Conservation (phyloP, 1,140 invertebrate genomes). For the Acarapis woodi region DNA sequence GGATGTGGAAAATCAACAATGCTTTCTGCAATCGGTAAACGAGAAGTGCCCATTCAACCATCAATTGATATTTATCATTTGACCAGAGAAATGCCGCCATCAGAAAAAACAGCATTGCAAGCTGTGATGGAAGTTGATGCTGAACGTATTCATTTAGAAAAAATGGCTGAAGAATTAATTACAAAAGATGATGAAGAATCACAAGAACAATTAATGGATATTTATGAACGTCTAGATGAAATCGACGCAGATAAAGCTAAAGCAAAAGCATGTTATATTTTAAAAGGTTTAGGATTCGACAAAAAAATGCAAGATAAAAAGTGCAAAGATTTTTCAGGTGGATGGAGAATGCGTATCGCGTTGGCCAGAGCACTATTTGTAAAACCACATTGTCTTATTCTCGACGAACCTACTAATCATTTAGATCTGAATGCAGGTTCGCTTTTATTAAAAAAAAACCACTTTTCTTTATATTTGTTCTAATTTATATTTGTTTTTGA, state of each 20-base stretch:
- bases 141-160: slow-evolving; percentile 65
- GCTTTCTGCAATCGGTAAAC: slow-evolving; percentile 57
- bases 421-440: slow-evolving; percentile 64
- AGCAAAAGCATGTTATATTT: slow-evolving; percentile 65
- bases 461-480: no score
- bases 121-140: slow-evolving; percentile 96
- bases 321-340: slow-evolving; percentile 82
- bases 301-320: slow-evolving; percentile 69
- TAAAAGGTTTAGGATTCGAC: slow-evolving; percentile 86
- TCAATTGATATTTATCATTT: slow-evolving; percentile 95
- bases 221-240: slow-evolving; percentile 90
- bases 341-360: slow-evolving; percentile 98
- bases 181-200: slow-evolving; percentile 62
- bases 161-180: slow-evolving; percentile 62
- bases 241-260: slow-evolving; percentile 83
- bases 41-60: slow-evolving; percentile 82
- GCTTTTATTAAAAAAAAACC: no score
- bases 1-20: slow-evolving; percentile 90
- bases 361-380: slow-evolving; percentile 35
- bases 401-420: slow-evolving; percentile 35
- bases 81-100: slow-evolving; percentile 81
- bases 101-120: slow-evolving; percentile 55
- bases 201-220: slow-evolving; percentile 83
- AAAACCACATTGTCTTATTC: slow-evolving; percentile 22
- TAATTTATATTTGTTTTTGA: slow-evolving; percentile 25